phyloP scores from a whole-genome alignment of 2,113 vertebrate species.

The Aphyosemion australe region DNA sequence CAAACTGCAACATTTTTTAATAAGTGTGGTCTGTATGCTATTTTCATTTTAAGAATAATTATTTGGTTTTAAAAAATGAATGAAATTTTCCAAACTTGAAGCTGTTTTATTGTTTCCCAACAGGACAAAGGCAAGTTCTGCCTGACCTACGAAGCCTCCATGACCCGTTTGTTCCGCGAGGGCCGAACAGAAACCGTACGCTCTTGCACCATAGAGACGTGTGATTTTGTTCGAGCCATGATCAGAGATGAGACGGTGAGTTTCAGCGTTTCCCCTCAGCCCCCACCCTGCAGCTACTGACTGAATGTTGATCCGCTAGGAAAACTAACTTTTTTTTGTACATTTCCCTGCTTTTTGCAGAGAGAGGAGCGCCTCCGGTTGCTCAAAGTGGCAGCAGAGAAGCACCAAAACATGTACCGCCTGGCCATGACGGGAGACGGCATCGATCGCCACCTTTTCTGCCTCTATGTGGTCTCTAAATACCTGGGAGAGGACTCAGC shows the following conservation, averaged over 20 bases:
- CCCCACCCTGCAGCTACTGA: neutral
- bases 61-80: neutral
- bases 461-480: slow-evolving; percentile 96
- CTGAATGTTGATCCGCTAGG: neutral
- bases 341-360: slow-evolving; percentile 59
- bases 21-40: no score
- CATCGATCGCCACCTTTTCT: slow-evolving; percentile 97
- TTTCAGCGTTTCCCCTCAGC: neutral
- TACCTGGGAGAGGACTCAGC: slow-evolving; percentile 93
- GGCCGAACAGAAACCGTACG: slow-evolving; percentile 96
- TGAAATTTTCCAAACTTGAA: neutral
- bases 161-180: slow-evolving; percentile 97
- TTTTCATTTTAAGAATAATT: no score
- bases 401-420: slow-evolving; percentile 90
- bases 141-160: slow-evolving; percentile 95
- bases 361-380: slow-evolving; percentile 80
- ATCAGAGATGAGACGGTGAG: slow-evolving; percentile 84
- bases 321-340: no score
- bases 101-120: neutral
- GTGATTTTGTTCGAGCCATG: slow-evolving; percentile 89
- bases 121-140: slow-evolving; percentile 97
- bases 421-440: slow-evolving; percentile 92
- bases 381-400: slow-evolving; percentile 83
- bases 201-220: slow-evolving; percentile 88
- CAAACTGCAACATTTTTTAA: no score